Conservation (phyloP, 2,888 invertebrate species). For the Salticus scenicus region DNA sequence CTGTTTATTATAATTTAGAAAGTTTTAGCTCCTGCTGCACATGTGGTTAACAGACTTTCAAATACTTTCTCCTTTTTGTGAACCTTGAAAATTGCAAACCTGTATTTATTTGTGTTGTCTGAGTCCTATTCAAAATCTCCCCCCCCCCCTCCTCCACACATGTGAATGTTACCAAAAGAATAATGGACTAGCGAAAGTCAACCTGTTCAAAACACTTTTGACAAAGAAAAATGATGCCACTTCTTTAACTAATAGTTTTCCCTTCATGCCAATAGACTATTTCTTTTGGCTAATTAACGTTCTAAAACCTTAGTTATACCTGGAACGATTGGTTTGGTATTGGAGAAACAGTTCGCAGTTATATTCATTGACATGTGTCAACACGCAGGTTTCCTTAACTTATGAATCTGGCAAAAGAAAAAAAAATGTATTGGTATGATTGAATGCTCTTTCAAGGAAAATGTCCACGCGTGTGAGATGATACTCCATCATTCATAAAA, state of each 20-base stretch:
- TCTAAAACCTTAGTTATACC: too few relatives aligned
- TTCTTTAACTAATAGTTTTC: not conserved
- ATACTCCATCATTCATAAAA: not conserved
- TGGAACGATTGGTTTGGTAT: not conserved
- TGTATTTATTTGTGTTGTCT: too few relatives aligned
- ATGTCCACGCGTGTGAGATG: not conserved
- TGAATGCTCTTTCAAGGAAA: not conserved
- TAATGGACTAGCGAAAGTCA: not conserved
- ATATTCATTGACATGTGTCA: not conserved
- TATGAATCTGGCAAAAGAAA: not conserved
- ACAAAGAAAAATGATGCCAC: not conserved
- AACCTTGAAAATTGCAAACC: too few relatives aligned
- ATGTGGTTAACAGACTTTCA: too few relatives aligned
- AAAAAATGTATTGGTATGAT: not conserved
- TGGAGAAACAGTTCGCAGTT: not conserved
- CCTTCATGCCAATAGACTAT: not conserved
- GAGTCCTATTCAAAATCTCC: not conserved
- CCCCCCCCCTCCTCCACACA: not conserved
- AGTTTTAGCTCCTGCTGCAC: too few relatives aligned
- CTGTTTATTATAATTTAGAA: too few relatives aligned
- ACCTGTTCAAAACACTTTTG: not conserved
- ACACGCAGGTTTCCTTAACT: not conserved
- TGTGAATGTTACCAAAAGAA: not conserved
- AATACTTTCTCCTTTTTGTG: too few relatives aligned
- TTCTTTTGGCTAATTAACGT: not conserved